A percentile compares a stretch with the other conserved stretches of the same genome.
phyloP scores from a whole-genome alignment of 2,888 invertebrate species.

The Oscheius sp. region DNA sequence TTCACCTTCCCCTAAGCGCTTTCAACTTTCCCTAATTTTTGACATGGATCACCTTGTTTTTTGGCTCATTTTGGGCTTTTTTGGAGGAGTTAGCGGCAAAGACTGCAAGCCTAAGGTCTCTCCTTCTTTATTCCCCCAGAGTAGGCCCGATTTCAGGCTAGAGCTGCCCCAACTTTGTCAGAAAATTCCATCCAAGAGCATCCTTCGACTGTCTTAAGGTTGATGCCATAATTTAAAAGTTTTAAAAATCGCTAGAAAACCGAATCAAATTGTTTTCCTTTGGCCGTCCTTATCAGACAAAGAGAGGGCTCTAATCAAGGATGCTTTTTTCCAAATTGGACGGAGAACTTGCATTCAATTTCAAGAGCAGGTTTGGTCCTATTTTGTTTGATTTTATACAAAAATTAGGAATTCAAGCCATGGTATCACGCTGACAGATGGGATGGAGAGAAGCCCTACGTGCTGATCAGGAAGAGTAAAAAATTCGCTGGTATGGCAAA shows the following conservation, averaged over 20 bases:
- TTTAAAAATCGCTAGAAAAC: too few species aligned
- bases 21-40: conserved; percentile 6
- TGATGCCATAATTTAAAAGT: too few species aligned
- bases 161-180: conserved; percentile 9
- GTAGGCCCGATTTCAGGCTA: not conserved
- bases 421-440: conserved; percentile 69
- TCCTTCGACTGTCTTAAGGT: not conserved
- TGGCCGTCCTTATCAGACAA: conserved; percentile 64
- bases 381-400: not conserved
- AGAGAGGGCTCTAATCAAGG: conserved; percentile 55
- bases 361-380: conserved; percentile 37
- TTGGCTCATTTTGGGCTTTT: too few species aligned
- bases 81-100: too few species aligned
- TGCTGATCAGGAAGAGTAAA: conserved; percentile 64
- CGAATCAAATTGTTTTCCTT: conserved; percentile 65
- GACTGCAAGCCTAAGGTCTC: conserved; percentile 19
- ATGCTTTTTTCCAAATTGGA: conserved; percentile 63
- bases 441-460: conserved; percentile 63
- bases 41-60: not conserved
- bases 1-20: not conserved
- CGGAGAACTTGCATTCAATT: conserved; percentile 64
- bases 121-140: not conserved
- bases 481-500: conserved; percentile 58
- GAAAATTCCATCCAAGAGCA: not conserved
- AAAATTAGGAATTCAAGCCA: conserved; percentile 60